Evolutionary conservation across 2,113 vertebrate species (phyloP).

Genomic region (human): DNA sequence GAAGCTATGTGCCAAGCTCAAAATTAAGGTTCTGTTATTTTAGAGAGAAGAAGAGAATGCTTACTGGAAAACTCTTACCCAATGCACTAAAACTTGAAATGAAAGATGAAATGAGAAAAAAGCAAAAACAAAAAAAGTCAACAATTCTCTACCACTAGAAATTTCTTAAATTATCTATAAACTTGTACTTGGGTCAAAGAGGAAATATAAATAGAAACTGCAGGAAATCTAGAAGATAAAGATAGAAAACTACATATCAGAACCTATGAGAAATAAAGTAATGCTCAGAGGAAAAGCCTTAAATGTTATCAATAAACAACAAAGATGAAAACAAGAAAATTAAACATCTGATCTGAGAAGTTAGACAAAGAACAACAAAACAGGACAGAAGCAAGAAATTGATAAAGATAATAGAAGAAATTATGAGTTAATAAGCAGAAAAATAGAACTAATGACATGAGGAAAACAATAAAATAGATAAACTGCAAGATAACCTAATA

Average conservation of each 20-base stretch:
- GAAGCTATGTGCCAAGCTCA: background rate
- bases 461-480: background rate
- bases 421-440: conserved; percentile 27
- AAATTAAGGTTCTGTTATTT: background rate
- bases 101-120: background rate
- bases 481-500: background rate
- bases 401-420: background rate
- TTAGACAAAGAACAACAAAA: background rate
- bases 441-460: background rate
- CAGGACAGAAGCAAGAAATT: background rate
- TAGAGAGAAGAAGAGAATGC: background rate
- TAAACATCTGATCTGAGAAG: background rate
- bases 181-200: background rate
- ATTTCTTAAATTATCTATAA: background rate
- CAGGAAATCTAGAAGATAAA: background rate
- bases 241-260: background rate
- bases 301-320: background rate
- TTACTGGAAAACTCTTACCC: background rate
- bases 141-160: background rate
- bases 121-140: background rate
- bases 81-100: background rate
- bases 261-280: conserved; percentile 4
- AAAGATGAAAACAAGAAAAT: conserved; percentile 11
- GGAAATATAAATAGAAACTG: background rate
- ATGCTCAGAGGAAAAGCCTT: background rate